phyloP scores from a whole-genome alignment of 1,140 invertebrate species.

The Pararge aegeria region DNA sequence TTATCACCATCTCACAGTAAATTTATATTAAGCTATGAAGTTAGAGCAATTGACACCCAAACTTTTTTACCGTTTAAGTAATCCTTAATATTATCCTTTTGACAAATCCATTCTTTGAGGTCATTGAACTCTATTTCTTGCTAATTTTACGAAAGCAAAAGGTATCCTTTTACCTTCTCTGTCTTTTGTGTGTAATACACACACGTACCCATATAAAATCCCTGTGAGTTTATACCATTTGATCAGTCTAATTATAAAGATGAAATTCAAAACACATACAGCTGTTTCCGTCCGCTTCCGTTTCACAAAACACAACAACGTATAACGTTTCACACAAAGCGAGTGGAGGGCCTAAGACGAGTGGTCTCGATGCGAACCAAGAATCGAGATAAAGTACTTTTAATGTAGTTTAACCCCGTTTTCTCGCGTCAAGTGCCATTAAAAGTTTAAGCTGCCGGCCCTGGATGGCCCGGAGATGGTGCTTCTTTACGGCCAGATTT shows the following conservation, averaged over 20 bases:
- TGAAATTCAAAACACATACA: background rate
- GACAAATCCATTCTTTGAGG: too few relatives aligned
- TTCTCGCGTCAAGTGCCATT: constrained; percentile 50
- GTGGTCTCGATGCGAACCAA: constrained; percentile 28
- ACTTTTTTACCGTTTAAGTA: too few relatives aligned
- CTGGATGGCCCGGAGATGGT: constrained; percentile 26
- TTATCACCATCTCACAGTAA: too few relatives aligned
- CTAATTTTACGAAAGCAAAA: too few relatives aligned
- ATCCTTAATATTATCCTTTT: too few relatives aligned
- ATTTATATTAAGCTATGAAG: too few relatives aligned
- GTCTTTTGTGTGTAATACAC: too few relatives aligned
- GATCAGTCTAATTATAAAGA: background rate
- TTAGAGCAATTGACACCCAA: too few relatives aligned
- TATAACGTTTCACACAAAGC: constrained; percentile 1
- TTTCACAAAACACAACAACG: background rate
- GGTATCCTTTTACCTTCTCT: too few relatives aligned
- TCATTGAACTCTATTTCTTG: too few relatives aligned
- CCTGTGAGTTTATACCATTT: too few relatives aligned
- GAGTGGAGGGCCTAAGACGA: constrained; percentile 6
- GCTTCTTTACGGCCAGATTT: constrained; percentile 37
- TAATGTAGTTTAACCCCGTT: constrained; percentile 47
- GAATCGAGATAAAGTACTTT: constrained; percentile 42
- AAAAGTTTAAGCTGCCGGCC: constrained; percentile 42
- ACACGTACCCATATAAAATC: too few relatives aligned
- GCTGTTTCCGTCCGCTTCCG: background rate